These are phyloP conservation scores for Tupaia chinensis DNA, from an alignment of 2,113 vertebrate species.

Conservation along the genomic window DNA sequence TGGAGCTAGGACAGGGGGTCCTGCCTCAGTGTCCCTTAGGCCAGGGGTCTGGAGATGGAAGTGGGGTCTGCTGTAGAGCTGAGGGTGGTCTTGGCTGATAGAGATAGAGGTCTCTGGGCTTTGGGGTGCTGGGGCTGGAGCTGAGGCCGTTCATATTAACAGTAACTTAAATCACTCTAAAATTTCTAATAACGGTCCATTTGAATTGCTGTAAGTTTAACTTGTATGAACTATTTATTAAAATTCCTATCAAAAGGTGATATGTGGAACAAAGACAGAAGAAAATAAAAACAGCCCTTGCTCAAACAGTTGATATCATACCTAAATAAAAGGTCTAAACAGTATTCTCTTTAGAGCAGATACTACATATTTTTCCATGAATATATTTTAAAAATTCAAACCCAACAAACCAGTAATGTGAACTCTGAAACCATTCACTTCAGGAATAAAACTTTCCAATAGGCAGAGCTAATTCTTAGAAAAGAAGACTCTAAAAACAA, in stretches of 20 bases:
- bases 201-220: background rate
- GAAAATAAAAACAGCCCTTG: background rate
- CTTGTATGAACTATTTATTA: background rate
- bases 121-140: no score
- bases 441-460: background rate
- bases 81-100: no score
- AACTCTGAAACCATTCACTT: conserved; percentile 1
- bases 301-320: background rate
- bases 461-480: conserved; percentile 45
- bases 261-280: background rate
- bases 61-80: no score
- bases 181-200: background rate
- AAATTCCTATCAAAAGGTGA: conserved; percentile 17
- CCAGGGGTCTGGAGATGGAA: no score
- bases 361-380: background rate
- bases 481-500: conserved; percentile 59
- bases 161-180: no score
- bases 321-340: background rate
- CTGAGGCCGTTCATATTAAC: no score
- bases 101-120: no score
- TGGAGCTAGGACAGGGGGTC: no score
- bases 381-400: conserved; percentile 11
- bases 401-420: background rate
- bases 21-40: no score
- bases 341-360: background rate